Conservation (phyloP, 1,140 invertebrate species). For the Orius insidiosus region DNA sequence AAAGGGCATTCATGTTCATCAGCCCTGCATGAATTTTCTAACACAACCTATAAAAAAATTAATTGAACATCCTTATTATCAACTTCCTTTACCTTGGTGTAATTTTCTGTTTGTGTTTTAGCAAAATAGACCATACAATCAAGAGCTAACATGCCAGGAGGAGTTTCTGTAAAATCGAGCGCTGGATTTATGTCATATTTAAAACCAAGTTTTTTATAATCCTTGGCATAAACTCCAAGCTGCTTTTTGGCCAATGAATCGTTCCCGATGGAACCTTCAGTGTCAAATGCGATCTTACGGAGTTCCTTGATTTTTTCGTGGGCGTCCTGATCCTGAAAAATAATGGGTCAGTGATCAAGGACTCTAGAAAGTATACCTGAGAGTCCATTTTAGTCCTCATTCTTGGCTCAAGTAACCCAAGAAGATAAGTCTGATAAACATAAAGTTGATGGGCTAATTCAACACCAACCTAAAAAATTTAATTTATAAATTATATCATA, state of each 20-base stretch:
- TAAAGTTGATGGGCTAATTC: conserved; percentile 92
- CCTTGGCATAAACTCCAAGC: conserved; percentile 48
- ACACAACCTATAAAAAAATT: conserved; percentile 41
- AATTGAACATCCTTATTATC: neutral
- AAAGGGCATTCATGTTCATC: conserved; percentile 96
- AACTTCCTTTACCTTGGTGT: conserved; percentile 55
- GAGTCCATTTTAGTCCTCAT: conserved; percentile 75
- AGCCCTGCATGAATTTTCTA: conserved; percentile 83
- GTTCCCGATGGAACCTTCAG: conserved; percentile 38
- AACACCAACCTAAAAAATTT: conserved; percentile 40
- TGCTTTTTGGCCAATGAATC: conserved; percentile 40
- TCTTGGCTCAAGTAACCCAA: conserved; percentile 72
- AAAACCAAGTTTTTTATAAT: conserved; percentile 90
- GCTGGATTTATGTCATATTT: conserved; percentile 83
- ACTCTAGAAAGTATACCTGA: conserved; percentile 25
- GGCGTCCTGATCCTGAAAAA: conserved; percentile 57
- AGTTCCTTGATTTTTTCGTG: conserved; percentile 85
- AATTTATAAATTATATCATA: conserved; percentile 7
- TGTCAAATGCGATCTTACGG: conserved; percentile 77
- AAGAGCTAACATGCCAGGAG: conserved; percentile 77
- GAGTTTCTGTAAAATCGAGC: conserved; percentile 73
- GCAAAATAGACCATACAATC: conserved; percentile 95
- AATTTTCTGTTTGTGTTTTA: conserved; percentile 70
- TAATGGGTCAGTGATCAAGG: conserved; percentile 8
- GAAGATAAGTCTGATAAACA: conserved; percentile 70